These are phyloP conservation scores for Octopus bimaculoides DNA, from an alignment of 1,140 invertebrate genomes.

Conservation along the genomic window DNA sequence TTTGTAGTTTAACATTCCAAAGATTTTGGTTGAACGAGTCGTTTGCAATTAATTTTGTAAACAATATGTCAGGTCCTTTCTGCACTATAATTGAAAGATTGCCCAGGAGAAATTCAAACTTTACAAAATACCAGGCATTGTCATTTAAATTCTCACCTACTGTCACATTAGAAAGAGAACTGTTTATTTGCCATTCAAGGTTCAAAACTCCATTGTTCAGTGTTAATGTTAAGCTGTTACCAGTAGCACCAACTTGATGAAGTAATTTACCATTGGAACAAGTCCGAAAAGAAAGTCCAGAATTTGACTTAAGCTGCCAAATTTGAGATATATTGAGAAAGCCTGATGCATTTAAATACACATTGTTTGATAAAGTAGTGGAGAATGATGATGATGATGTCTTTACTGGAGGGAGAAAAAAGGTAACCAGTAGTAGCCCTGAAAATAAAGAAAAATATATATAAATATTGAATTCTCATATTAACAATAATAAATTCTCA, in stretches of 20 bases:
- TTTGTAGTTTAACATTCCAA: constrained; percentile 11
- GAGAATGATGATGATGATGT: neutral
- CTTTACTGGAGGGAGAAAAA: neutral
- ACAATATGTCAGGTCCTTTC: constrained; percentile 2
- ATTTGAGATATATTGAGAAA: neutral
- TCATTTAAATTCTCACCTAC: constrained; percentile 16
- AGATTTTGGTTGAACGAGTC: constrained; percentile 14
- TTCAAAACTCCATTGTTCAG: constrained; percentile 56
- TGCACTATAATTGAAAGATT: constrained; percentile 6
- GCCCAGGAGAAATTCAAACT: neutral
- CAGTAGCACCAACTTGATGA: neutral
- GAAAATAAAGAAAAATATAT: neutral
- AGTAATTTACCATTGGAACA: neutral
- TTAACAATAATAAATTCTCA: no score
- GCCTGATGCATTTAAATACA: neutral
- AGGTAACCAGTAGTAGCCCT: neutral
- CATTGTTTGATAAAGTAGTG: neutral
- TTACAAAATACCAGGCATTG: constrained; percentile 22
- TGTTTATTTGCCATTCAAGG: constrained; percentile 19
- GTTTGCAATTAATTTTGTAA: constrained; percentile 21
- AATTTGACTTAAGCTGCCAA: neutral
- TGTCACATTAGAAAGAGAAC: neutral
- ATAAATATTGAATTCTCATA: neutral
- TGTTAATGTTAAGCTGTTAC: neutral
- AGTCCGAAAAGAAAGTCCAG: constrained; percentile 2